phyloP scores from a whole-genome alignment of 2,797 vertebrate genomes.

The Tragopan temminckii region DNA sequence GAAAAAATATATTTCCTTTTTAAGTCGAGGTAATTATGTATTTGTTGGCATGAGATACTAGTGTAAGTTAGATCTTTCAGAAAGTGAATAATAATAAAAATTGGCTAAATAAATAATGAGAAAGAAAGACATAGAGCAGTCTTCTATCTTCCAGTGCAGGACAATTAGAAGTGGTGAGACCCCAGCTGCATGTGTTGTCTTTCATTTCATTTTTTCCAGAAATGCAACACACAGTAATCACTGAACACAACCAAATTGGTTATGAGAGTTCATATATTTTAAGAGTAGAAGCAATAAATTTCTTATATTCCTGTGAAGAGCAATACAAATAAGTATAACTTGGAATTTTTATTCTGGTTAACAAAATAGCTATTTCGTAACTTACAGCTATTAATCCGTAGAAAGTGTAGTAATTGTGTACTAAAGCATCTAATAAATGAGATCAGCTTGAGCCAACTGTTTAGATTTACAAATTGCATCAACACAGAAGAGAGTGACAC shows the following conservation, averaged over 20 bases:
- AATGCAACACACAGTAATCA: background rate
- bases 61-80: background rate
- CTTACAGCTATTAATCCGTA: background rate
- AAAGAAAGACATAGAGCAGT: background rate
- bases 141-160: background rate
- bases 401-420: background rate
- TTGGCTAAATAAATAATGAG: background rate
- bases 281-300: background rate
- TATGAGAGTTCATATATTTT: background rate
- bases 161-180: background rate
- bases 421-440: constrained; percentile 31
- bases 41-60: background rate
- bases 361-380: background rate
- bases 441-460: constrained; percentile 29
- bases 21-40: background rate
- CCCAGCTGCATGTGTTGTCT: background rate
- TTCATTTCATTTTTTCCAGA: background rate
- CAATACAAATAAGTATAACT: background rate
- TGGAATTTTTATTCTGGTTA: constrained; percentile 17
- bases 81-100: background rate
- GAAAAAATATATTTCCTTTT: background rate
- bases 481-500: constrained; percentile 49
- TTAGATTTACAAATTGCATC: constrained; percentile 47
- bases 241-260: background rate
- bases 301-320: background rate